Base-by-base conservation (phyloP, 1,140 invertebrate genomes). In the Lysiphlebus fabarum region DNA sequence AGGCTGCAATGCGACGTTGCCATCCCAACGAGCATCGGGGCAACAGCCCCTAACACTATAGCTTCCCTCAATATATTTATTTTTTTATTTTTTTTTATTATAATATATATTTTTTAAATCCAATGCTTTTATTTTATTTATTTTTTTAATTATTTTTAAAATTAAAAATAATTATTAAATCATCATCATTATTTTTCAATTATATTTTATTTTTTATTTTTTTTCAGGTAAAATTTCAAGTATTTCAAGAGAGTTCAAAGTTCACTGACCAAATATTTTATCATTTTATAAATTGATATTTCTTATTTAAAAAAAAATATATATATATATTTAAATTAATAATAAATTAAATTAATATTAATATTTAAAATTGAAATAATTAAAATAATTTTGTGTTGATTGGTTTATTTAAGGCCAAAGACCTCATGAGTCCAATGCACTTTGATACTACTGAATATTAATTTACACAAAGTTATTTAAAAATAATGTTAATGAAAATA, bases 1-100 rank as follows among this genome's bases (percentile, higher is more conserved):
- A 73, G 76, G 76, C 77, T 78, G 77, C 77, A 79, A 76, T 78
- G 76, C 76, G 77, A 79, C 77, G 76, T 79, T 78, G 76, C 77
- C 76, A 79, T 78, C 76, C 74, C 77, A 78, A 78, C 76, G 74
- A 73, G 64, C 75, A 77, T 77, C 77, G 76, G 75, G 74, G 64
- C 75, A 77, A 78, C 77, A 77, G 75, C 75, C 74, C 76, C 72
- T 73, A 26, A 26, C 67, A 68, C 65, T 58, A n/a, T n/a, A 65
- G 65, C 63, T 56, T 58, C 49, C 11, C 44, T 45, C 49, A n/a
- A 54, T 56, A 42, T 53, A 14, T 58, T 51, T 47, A 38, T n/a
- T 53, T 40, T 45, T 12, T 53, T 8, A 37, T 12, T 17, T 40
- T 14, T 7, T 11, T 33, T 48, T 50, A n/a, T 12, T 14, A 26